Percentiles rank a stretch among this genome's conserved stretches.
Evolutionary conservation across 2,888 invertebrate species (phyloP).

Genomic region (Dendrolimus houi): DNA sequence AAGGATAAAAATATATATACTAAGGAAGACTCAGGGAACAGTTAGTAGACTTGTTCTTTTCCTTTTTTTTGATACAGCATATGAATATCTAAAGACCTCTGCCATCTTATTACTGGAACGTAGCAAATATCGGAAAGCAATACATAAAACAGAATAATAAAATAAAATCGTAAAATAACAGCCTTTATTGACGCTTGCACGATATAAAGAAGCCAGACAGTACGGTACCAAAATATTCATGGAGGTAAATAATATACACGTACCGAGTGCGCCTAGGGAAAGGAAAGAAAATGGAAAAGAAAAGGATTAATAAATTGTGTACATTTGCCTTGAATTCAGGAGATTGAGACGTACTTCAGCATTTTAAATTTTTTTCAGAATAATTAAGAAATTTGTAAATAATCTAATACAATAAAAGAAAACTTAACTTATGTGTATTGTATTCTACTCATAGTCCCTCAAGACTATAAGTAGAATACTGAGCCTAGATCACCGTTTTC

Average conservation of each 20-base stretch:
- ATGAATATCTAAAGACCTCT: no score
- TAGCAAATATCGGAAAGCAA: neutral
- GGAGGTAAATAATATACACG: constrained; percentile 1
- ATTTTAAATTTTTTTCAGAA: no score
- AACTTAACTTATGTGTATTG: no score
- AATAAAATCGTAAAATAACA: neutral
- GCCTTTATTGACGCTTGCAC: neutral
- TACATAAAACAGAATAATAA: neutral
- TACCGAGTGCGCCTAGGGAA: neutral
- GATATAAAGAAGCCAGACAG: neutral
- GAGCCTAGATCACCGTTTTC: no score
- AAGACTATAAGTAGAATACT: no score
- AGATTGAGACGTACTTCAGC: neutral
- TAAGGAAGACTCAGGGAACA: no score
- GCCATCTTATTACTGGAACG: neutral
- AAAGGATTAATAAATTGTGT: neutral
- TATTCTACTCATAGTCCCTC: no score
- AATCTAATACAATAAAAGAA: no score
- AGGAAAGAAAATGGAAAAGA: neutral
- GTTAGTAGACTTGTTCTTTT: no score
- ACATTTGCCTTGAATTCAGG: neutral
- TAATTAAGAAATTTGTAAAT: no score
- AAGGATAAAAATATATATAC: no score
- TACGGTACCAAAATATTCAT: neutral
- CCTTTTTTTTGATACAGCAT: no score